phyloP scores from a whole-genome alignment of 2,888 invertebrate genomes.

The Apodemia zela region DNA sequence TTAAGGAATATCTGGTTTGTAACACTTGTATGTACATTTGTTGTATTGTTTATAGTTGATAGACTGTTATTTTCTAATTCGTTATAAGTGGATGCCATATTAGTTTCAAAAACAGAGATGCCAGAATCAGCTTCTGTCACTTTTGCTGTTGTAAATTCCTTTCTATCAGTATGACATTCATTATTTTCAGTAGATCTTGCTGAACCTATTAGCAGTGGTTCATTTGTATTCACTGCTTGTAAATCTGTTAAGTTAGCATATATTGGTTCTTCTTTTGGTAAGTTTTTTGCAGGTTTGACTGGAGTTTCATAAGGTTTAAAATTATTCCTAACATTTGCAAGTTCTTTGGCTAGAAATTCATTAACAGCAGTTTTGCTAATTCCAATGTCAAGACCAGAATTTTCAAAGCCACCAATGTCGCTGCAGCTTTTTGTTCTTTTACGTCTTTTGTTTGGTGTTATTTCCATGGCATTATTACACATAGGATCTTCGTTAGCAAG shows the following conservation, averaged over 20 bases:
- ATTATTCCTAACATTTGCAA: slow-evolving; percentile 66
- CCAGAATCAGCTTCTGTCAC: slow-evolving; percentile 50
- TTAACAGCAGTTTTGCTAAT: slow-evolving; percentile 57
- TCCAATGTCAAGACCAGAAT: slow-evolving; percentile 64
- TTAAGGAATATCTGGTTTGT: slow-evolving; percentile 62
- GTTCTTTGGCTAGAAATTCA: slow-evolving; percentile 58
- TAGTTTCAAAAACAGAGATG: slow-evolving; percentile 57
- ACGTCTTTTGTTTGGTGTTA: slow-evolving; percentile 61
- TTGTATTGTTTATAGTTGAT: slow-evolving; percentile 43
- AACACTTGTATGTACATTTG: slow-evolving; percentile 56
- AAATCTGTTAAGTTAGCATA: slow-evolving; percentile 50
- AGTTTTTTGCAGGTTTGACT: slow-evolving; percentile 25
- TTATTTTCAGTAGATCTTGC: slow-evolving; percentile 10
- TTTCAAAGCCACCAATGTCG: slow-evolving; percentile 63
- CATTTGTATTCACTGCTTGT: slow-evolving; percentile 26
- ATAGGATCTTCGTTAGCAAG: slow-evolving; percentile 71
- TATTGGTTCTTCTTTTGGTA: slow-evolving; percentile 44
- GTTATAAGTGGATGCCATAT: slow-evolving; percentile 37
- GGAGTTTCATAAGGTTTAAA: slow-evolving; percentile 38
- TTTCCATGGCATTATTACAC: slow-evolving; percentile 74
- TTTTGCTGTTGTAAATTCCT: slow-evolving; percentile 24
- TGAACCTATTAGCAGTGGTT: background rate
- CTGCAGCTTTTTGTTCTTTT: slow-evolving; percentile 58
- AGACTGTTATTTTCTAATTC: slow-evolving; percentile 35
- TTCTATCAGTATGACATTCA: slow-evolving; percentile 19